Evolutionary conservation across 2,888 invertebrate genomes (phyloP), one percentile per base, ranked within the genome.

Genomic region (Coelopa pilipes): DNA sequence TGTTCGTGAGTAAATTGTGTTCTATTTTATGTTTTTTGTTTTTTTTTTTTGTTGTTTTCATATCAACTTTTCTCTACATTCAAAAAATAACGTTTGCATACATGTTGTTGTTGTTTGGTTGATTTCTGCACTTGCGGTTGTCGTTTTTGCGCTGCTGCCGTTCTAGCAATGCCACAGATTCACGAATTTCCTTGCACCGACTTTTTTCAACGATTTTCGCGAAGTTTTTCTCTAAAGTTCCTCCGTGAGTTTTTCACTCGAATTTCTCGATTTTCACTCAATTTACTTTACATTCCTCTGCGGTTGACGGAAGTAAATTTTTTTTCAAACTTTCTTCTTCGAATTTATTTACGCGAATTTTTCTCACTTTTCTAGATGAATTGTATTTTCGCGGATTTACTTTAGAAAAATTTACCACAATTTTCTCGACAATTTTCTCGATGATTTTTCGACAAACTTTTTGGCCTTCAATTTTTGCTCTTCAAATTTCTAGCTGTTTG

Each of bases 331-430:
- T 62, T 15, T 62, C 34, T 34, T 34, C 34, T 2, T 34, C 1
- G 9, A 62, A 62, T 62, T 24, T 62, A 24, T 62, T 62, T 15
- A 5, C 7, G 11, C 0, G 15, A 62, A 21, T 71, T 60, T 53
- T 62, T 72, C 60, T 72, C 68, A 59, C 60, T 71, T 69, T 72
- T 72, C 69, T 68, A 57, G 65, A 73, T 60, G 50, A 24, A 72
- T 76, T 76, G 66, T 15, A 60, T 66, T 74, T 75, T 69, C 67
- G 63, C 67, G 7, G 11, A 34, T 49, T 49, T n/a, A n/a, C n/a
- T n/a, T n/a, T n/a, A n/a, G n/a, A 19, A 67, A 73, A 67, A 62
- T 67, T 49, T 45, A 55, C n/a, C n/a, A 34, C 34, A 34, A 34
- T 34, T 34, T 34, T 34, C 34, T 34, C 34, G 34, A 34, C 34